Conservation (phyloP, 1,140 invertebrate genomes). For the Chymomyza costata region DNA sequence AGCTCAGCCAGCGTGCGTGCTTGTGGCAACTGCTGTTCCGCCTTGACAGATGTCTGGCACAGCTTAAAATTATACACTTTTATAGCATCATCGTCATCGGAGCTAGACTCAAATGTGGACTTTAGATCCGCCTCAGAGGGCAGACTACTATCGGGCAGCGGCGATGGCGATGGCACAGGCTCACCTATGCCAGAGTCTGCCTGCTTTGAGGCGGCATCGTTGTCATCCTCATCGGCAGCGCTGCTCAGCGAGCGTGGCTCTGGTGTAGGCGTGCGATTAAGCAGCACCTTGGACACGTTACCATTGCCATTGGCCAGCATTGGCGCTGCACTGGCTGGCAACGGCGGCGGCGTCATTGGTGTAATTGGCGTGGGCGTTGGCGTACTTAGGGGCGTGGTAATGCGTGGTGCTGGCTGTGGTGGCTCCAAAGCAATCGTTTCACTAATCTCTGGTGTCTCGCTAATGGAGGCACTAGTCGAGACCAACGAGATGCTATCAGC, state of each 20-base stretch:
- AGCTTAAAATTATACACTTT: conserved; percentile 74
- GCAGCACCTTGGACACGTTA: conserved; percentile 63
- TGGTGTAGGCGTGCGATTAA: conserved; percentile 67
- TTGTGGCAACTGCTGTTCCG: conserved; percentile 4
- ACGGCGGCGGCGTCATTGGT: conserved; percentile 10
- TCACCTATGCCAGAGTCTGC: conserved; percentile 69
- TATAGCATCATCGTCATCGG: conserved; percentile 70
- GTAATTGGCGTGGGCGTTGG: not conserved
- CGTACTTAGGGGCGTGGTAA: conserved; percentile 37
- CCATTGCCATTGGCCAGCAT: conserved; percentile 9
- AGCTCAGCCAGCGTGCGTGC: conserved; percentile 46
- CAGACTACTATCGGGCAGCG: conserved; percentile 38
- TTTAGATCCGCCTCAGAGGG: conserved; percentile 10
- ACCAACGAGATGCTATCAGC: conserved; percentile 49
- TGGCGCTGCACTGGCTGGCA: conserved; percentile 20
- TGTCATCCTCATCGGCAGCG: conserved; percentile 39
- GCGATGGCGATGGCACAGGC: conserved; percentile 52
- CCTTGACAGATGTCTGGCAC: conserved; percentile 58
- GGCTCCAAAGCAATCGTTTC: not conserved
- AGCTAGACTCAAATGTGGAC: conserved; percentile 61
- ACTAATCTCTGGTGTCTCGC: conserved; percentile 17
- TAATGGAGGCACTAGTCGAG: conserved; percentile 41
- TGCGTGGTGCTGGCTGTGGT: conserved; percentile 57
- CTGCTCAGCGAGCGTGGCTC: conserved; percentile 62
- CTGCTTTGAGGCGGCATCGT: conserved; percentile 61